Evolutionary conservation across 2,888 invertebrate species (phyloP).

Genomic region (Stomorhina lunata): DNA sequence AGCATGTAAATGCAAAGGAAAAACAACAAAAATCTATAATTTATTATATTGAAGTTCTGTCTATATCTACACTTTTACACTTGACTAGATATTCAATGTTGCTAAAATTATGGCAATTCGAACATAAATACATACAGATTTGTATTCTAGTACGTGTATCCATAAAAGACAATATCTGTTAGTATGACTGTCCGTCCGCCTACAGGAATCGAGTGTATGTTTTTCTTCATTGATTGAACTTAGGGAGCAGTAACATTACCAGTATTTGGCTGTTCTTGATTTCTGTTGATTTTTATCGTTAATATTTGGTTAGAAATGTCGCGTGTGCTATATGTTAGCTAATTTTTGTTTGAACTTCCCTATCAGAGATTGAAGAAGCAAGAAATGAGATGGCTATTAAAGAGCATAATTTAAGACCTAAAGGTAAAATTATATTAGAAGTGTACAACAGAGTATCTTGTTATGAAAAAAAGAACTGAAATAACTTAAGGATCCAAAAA

Average conservation of each 20-base stretch:
- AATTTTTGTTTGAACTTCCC: constrained; percentile 35
- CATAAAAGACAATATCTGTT: background rate
- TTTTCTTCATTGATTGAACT: no score
- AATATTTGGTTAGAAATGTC: constrained; percentile 21
- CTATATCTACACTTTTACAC: constrained; percentile 32
- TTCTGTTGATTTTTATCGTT: constrained; percentile 9
- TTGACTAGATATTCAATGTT: constrained; percentile 25
- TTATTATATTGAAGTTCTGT: constrained; percentile 59
- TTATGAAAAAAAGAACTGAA: background rate
- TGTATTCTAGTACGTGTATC: no score
- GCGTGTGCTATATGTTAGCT: constrained; percentile 22
- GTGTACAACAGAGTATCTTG: background rate
- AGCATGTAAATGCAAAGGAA: background rate
- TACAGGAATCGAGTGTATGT: no score
- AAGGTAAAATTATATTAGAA: background rate
- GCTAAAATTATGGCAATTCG: constrained; percentile 13
- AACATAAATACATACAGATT: no score
- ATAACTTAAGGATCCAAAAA: constrained; percentile 71
- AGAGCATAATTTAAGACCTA: background rate
- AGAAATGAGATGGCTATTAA: background rate
- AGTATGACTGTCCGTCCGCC: no score
- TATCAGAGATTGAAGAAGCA: background rate
- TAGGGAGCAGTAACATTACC: constrained; percentile 2
- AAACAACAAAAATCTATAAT: constrained; percentile 68
- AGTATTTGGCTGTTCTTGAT: background rate